Conservation (phyloP, 2,888 invertebrate species). For the Unio pictorum region DNA sequence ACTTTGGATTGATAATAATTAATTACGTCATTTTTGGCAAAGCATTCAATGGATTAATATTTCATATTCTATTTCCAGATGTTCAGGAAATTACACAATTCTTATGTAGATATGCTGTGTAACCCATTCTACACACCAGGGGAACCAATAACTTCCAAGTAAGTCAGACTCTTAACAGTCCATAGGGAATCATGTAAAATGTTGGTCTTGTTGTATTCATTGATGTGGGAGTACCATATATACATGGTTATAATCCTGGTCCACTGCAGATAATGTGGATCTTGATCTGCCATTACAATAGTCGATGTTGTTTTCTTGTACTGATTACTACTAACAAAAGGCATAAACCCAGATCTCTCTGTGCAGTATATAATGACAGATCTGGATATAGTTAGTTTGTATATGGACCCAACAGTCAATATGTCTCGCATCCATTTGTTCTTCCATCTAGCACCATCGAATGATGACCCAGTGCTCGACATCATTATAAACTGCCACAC, state of each 20-base stretch:
- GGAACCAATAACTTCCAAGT: constrained; percentile 89
- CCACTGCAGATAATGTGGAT: not conserved
- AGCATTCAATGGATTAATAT: not conserved
- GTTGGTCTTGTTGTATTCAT: not conserved
- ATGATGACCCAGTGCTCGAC: no score
- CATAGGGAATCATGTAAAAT: not conserved
- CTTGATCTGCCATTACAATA: constrained; percentile 23
- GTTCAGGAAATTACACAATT: constrained; percentile 90
- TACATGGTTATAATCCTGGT: not conserved
- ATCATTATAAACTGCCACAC: no score
- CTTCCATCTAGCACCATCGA: no score
- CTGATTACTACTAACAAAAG: no score
- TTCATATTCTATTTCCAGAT: constrained; percentile 74
- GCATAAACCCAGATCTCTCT: no score
- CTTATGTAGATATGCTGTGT: constrained; percentile 94
- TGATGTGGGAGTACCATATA: not conserved
- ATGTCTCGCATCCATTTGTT: no score
- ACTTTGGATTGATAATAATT: no score
- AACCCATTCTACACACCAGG: constrained; percentile 98
- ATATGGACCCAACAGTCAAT: no score
- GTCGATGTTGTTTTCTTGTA: constrained; percentile 19
- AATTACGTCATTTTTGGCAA: not conserved
- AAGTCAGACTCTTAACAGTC: constrained; percentile 68
- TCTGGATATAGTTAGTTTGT: no score
- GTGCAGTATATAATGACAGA: no score